These are phyloP conservation scores for Drosophila sechellia DNA, from an alignment of 1,140 invertebrate species.

Conservation along the genomic window DNA sequence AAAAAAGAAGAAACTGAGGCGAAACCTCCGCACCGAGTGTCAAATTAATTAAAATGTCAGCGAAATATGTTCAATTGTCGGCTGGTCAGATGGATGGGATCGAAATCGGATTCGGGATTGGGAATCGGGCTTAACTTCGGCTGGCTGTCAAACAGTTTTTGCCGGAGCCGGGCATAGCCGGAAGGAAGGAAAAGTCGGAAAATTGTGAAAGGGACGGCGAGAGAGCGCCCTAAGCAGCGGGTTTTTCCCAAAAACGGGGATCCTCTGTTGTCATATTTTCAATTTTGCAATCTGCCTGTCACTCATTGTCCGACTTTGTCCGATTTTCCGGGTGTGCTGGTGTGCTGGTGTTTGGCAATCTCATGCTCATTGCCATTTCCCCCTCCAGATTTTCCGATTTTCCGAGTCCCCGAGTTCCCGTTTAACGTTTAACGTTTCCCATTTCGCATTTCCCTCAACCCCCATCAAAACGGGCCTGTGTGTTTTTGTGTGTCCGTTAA, in stretches of 20 bases:
- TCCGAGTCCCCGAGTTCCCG: too few relatives aligned
- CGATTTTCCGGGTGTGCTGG: conserved; percentile 4
- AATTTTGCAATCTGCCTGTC: conserved; percentile 68
- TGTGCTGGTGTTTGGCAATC: conserved; percentile 54
- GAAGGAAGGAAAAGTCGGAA: conserved; percentile 26
- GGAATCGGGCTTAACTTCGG: conserved; percentile 27
- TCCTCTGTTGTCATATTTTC: conserved; percentile 75
- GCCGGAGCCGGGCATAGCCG: conserved; percentile 26
- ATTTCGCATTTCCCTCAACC: conserved; percentile 24
- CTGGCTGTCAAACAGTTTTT: conserved; percentile 70
- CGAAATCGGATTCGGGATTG: conserved; percentile 19
- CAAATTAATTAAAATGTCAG: conserved; percentile 84
- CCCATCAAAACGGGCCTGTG: conserved; percentile 51
- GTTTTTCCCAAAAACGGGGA: conserved; percentile 29
- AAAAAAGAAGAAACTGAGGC: conserved; percentile 16
- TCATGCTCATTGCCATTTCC: conserved; percentile 43
- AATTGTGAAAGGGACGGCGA: conserved; percentile 10
- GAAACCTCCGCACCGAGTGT: conserved; percentile 62
- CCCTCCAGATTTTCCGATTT: not conserved
- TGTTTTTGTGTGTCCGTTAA: conserved; percentile 58
- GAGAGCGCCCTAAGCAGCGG: conserved; percentile 41
- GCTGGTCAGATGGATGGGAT: conserved; percentile 47
- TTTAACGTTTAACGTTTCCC: too few relatives aligned
- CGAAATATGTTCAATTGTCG: conserved; percentile 83
- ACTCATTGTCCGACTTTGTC: conserved; percentile 35